Base-by-base conservation (phyloP, 2,797 vertebrate genomes). In the Austrolebias charrua region DNA sequence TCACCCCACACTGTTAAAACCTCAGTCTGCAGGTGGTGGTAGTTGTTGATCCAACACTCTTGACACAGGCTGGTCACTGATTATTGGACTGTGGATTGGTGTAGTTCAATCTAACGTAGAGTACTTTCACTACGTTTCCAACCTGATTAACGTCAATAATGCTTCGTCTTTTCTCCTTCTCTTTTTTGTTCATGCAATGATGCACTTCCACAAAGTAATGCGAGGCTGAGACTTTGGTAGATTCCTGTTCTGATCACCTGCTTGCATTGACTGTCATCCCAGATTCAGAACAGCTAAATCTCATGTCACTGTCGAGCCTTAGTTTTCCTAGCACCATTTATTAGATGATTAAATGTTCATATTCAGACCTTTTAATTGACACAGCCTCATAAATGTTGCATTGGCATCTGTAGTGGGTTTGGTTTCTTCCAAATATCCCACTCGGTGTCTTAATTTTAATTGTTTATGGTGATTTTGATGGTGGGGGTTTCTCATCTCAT, bases 401-500 rank as follows among this genome's bases (percentile, higher is more conserved):
- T 49, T 35, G 50, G 20, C 59, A 43, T 42, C 15, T 40, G 38
- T 63, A 46, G 20, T 38, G 28, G 31, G 42, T 62, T 11, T 64
- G 58, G 51, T 73, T 18, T 31, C 42, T 55, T 70, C 65, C 67
- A 66, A 56, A 48, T 65, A 70, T 73, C 19, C 57, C 74, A 61
- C 52, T 67, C 68, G 45, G 12, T 79, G 19, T 83, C 80, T 78
- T 38, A 40, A 12, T 40, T 86, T 75, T 87, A n/a, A n/a, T 69
- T 78, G 1, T 7, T 35, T 35, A 24, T 88, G 80, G 56, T 88
- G 73, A 81, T 85, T 83, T 89, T 83, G 62, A 81, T 88, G 76
- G 68, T 89, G 81, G 81, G 82, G 83, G 75, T 82, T 84, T 90
- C 85, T 85, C 95, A 94, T 95, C 93, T 60, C 51, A 77, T 76